Evolutionary conservation across 2,113 vertebrate species (phyloP).

Genomic region (Mustela nigripes): DNA sequence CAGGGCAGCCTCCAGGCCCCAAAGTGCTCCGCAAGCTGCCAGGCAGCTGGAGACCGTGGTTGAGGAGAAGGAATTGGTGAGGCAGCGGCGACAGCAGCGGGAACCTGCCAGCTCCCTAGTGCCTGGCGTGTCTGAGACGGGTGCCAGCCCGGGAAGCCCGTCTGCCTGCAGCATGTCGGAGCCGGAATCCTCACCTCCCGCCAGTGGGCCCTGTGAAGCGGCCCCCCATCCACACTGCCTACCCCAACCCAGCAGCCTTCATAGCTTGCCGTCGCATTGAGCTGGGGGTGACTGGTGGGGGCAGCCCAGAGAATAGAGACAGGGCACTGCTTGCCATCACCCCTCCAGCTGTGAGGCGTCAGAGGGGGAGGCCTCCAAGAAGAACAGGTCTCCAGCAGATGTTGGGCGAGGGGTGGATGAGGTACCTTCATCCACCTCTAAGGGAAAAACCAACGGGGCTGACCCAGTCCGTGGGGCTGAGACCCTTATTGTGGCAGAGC

Average conservation of each 20-base stretch:
- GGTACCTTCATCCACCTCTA: conserved; percentile 31
- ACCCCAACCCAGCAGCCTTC: conserved; percentile 90
- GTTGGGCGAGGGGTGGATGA: conserved; percentile 66
- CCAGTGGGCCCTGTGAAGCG: conserved; percentile 78
- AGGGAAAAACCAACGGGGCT: conserved; percentile 75
- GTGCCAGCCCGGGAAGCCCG: conserved; percentile 73
- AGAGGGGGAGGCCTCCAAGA: conserved; percentile 93
- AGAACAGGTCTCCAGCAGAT: conserved; percentile 80
- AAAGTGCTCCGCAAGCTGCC: conserved; percentile 95
- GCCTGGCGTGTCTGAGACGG: conserved; percentile 65
- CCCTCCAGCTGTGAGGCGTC: conserved; percentile 90
- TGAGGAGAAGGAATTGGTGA: conserved; percentile 92
- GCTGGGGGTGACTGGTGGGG: conserved; percentile 87
- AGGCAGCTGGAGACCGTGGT: conserved; percentile 94
- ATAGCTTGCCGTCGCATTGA: conserved; percentile 91
- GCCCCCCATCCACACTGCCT: conserved; percentile 83
- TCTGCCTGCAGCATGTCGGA: conserved; percentile 61
- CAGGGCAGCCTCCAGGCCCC: conserved; percentile 89
- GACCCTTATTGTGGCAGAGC: conserved; percentile 68
- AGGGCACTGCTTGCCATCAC: conserved; percentile 63
- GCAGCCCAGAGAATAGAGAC: conserved; percentile 87
- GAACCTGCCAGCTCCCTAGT: conserved; percentile 62
- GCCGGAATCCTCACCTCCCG: conserved; percentile 77
- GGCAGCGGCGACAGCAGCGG: conserved; percentile 85
- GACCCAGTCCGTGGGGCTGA: conserved; percentile 65